phyloP scores from a whole-genome alignment of 1,140 invertebrate species.

The Leptopilina clavipes region DNA sequence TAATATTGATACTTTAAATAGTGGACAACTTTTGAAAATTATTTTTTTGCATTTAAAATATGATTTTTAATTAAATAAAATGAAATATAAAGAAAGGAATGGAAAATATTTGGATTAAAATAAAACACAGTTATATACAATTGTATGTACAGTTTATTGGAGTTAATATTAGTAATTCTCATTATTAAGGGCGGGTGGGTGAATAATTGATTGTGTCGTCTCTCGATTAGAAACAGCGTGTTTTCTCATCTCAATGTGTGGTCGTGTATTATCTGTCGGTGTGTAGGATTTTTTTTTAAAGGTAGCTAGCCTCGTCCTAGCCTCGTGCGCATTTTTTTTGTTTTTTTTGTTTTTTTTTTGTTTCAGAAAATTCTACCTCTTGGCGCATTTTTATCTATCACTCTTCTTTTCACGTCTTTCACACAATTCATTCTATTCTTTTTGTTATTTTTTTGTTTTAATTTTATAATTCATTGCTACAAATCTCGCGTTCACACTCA shows the following conservation, averaged over 20 bases:
- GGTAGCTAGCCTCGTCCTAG: constrained; percentile 74
- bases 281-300: constrained; percentile 58
- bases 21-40: too few species aligned
- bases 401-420: constrained; percentile 32
- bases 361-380: constrained; percentile 30
- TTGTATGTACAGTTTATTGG: constrained; percentile 74
- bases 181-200: constrained; percentile 68
- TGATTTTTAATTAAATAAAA: too few species aligned
- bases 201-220: constrained; percentile 67
- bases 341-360: constrained; percentile 38
- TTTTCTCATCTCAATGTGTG: constrained; percentile 43
- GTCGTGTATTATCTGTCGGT: constrained; percentile 48
- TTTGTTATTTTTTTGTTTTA: constrained; percentile 46
- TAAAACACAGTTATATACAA: constrained; percentile 63
- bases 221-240: constrained; percentile 51
- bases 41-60: too few species aligned
- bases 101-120: constrained; percentile 45
- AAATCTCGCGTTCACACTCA: background rate
- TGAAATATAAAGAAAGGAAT: constrained; percentile 6
- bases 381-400: constrained; percentile 42
- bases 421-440: background rate
- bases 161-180: constrained; percentile 72
- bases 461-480: constrained; percentile 40
- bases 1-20: too few species aligned
- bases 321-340: constrained; percentile 66